These are phyloP conservation scores for Apantesis nais DNA, from an alignment of 2,888 invertebrate species.

Conservation along the genomic window DNA sequence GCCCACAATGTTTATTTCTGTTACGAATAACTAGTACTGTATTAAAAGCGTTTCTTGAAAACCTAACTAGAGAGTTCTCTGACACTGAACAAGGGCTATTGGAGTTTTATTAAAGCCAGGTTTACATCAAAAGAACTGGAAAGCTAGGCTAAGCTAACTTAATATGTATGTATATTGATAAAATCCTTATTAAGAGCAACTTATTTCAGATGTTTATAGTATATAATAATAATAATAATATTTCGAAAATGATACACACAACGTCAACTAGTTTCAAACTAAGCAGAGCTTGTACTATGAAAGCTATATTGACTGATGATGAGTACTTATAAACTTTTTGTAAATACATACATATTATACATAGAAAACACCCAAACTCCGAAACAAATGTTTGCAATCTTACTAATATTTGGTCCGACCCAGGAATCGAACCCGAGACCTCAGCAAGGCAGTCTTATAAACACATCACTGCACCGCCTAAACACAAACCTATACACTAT, in stretches of 20 bases:
- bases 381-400: too few relatives aligned
- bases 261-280: too few relatives aligned
- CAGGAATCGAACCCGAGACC: too few relatives aligned
- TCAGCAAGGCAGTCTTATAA: too few relatives aligned
- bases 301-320: too few relatives aligned
- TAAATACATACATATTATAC: too few relatives aligned
- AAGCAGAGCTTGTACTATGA: too few relatives aligned
- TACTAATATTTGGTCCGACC: too few relatives aligned
- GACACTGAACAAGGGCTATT: background rate
- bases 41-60: background rate
- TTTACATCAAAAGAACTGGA: background rate
- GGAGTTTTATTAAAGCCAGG: background rate
- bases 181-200: background rate
- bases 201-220: background rate
- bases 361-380: too few relatives aligned
- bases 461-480: too few relatives aligned
- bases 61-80: background rate
- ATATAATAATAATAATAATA: background rate
- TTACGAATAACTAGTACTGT: slow-evolving; percentile 29
- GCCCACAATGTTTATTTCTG: slow-evolving; percentile 40
- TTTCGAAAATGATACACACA: too few relatives aligned
- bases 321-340: too few relatives aligned
- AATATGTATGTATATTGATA: background rate
- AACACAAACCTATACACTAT: background rate
- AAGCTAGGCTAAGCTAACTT: background rate